A percentile compares a stretch with the other conserved stretches of the same genome.
Evolutionary conservation across 2,113 vertebrate species (phyloP).

Genomic region (Bufo gargarizans): DNA sequence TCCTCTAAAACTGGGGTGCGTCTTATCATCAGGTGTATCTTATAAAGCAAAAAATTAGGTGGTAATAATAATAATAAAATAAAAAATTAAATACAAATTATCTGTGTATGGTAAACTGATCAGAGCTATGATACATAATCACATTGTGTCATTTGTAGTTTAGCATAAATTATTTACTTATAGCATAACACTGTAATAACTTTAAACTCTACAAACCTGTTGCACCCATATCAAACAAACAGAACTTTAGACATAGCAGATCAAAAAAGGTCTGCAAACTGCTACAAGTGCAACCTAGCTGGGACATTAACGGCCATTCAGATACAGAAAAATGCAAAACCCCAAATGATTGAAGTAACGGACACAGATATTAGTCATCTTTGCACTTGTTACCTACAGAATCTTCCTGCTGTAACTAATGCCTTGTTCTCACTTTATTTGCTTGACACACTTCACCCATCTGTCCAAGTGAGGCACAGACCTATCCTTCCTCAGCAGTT

Average conservation of each 20-base stretch:
- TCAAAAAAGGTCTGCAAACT: slow-evolving; percentile 18
- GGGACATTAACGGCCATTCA: slow-evolving; percentile 42
- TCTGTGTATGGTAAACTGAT: no score
- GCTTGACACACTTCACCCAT: slow-evolving; percentile 53
- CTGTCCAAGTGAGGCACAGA: slow-evolving; percentile 11
- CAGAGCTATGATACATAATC: no score
- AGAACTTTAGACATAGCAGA: not conserved
- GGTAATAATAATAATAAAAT: no score
- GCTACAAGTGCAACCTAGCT: slow-evolving; percentile 43
- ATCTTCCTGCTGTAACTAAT: slow-evolving; percentile 14
- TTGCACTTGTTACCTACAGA: slow-evolving; percentile 50
- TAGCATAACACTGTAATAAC: not conserved
- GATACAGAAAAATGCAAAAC: slow-evolving; percentile 52
- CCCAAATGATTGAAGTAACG: slow-evolving; percentile 37
- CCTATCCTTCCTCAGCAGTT: slow-evolving; percentile 41
- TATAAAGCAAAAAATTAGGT: no score
- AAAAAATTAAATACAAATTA: no score
- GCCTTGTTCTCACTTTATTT: slow-evolving; percentile 11
- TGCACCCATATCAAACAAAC: not conserved
- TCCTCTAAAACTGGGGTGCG: no score
- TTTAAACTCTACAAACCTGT: not conserved
- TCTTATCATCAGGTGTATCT: no score
- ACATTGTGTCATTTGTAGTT: not conserved
- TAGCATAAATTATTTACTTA: not conserved
- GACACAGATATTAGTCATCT: slow-evolving; percentile 40